Base-by-base conservation (phyloP, 1,140 invertebrate genomes). In the Drosophila elegans region DNA sequence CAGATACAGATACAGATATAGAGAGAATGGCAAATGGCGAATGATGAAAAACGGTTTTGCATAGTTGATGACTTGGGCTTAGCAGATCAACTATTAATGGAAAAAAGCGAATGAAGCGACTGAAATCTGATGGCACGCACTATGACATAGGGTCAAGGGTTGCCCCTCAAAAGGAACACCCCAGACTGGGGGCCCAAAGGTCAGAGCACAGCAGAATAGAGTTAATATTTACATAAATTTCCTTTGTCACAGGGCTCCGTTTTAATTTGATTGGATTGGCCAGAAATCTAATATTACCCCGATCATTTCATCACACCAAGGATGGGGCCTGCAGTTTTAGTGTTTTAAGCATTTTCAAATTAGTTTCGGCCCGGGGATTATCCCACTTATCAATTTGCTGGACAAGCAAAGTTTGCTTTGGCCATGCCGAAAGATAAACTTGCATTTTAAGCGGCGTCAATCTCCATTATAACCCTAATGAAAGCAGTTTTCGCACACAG, bases 51-150 rank as follows among this genome's bases (percentile, higher is more conserved):
- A 80, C 81, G 76, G 72, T 79, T 86, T 89, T 83, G 83, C 79
- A 88, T 88, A 80, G 79, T 69, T 88, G 74, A 83, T 74, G 80
- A 66, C 72, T 39, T 48, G 57, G 82, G 82, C 82, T 86, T 88
- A 88, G 83, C 73, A 86, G 79, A 86, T 86, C 82, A 86, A 86
- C 82, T 86, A 86, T 86, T 86, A 88, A 86, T 86, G 79, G 83
- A 59, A 88, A 82, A 86, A 88, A 76, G 59, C 41, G 46, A 29
- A 12, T n/a, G 57, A 63, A 64, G 62, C 16, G 42, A 41, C 45
- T 54, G 51, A 77, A 85, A 77, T 57, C 78, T 77, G 60, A 85
- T 64, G 81, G 76, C 72, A 66, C 57, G 49, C 76, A 75, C 56
- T 57, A 16, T 16, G 45, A 52, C 36, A 53, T 21, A 39, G 41